Base-by-base conservation (phyloP, 2,113 vertebrate genomes). In the Lichenostomus cassidix region DNA sequence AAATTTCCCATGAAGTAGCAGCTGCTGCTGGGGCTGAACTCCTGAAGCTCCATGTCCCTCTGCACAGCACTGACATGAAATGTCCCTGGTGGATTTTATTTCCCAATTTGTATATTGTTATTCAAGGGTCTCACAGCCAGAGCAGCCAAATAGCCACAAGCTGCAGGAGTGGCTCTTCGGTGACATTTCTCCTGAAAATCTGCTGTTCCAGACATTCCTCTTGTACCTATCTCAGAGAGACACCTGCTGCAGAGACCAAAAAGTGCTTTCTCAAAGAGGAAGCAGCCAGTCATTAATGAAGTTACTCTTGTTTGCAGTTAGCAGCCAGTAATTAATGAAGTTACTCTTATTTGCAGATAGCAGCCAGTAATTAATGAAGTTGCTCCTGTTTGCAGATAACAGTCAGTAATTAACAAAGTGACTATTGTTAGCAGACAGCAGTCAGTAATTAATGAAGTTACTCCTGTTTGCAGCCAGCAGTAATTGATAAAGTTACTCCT, bases 261-360 rank as follows among this genome's bases (percentile, higher is more conserved):
- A 23, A 12, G 35, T 1, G 27, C 6, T 24, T 20, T 31, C 39
- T n/a, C 37, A 2, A 3, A 22, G 20, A 3, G 37, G 7, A 35
- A 25, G 37, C 18, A 11, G 24, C 7, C 46, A 22, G 46, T 20
- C 5, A 47, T 47, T 47, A 47, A 47, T 10, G 20, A 11, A 47
- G 10, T 22, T 10, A 11, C 22, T 47, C 25, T 33, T 28, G n/a
- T 62, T 70, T 69, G 77, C 98, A 99, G 99, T 4, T 39, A 39
- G 39, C 39, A 39, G 39, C 11, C 39, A 39, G 39, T 39, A 39
- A 39, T 39, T 39, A 39, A 39, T 39, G 39, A 39, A 39, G 11
- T 39, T 39, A 39, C 39, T 39, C 39, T 11, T 39, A 11, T 39
- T 39, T 10, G 39, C 39, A 11, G 39, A 9, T 39, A 39, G 39